Evolutionary conservation across 2,797 vertebrate genomes (phyloP).

Genomic region (Spinibarbus caldwelli): DNA sequence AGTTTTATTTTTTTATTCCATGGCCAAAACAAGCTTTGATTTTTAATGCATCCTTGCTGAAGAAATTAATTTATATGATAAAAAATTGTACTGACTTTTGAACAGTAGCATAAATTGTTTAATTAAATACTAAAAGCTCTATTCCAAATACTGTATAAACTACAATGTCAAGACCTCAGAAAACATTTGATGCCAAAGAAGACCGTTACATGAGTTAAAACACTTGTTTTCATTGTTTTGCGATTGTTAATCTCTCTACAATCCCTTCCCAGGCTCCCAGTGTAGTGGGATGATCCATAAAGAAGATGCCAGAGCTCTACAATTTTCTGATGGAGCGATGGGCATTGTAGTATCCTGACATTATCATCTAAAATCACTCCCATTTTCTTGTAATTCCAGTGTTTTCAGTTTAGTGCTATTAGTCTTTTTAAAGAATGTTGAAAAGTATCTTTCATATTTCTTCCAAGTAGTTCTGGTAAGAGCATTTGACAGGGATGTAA

Average conservation of each 20-base stretch:
- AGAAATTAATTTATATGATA: too few species aligned
- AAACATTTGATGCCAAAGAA: neutral
- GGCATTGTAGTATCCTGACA: constrained; percentile 85
- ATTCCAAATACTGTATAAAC: neutral
- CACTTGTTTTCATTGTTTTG: neutral
- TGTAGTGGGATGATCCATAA: constrained; percentile 85
- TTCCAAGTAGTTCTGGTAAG: neutral
- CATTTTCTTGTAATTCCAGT: neutral
- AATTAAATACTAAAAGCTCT: neutral
- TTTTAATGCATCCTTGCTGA: too few species aligned
- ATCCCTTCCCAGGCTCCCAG: constrained; percentile 79
- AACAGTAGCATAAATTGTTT: too few species aligned
- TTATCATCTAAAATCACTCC: neutral
- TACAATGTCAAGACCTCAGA: neutral
- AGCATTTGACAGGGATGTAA: neutral
- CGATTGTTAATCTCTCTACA: neutral
- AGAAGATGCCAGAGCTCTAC: constrained; percentile 84
- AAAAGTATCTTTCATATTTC: neutral
- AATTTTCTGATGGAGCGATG: constrained; percentile 81
- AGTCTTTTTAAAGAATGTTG: neutral
- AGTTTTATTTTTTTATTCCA: too few species aligned
- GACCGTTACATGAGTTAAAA: neutral
- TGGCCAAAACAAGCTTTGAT: too few species aligned
- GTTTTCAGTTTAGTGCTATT: neutral
- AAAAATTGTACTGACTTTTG: neutral